A percentile compares a stretch with the other conserved stretches of the same genome.
Evolutionary conservation across 2,888 invertebrate genomes (phyloP).

Genomic region (Epiblema foenella): DNA sequence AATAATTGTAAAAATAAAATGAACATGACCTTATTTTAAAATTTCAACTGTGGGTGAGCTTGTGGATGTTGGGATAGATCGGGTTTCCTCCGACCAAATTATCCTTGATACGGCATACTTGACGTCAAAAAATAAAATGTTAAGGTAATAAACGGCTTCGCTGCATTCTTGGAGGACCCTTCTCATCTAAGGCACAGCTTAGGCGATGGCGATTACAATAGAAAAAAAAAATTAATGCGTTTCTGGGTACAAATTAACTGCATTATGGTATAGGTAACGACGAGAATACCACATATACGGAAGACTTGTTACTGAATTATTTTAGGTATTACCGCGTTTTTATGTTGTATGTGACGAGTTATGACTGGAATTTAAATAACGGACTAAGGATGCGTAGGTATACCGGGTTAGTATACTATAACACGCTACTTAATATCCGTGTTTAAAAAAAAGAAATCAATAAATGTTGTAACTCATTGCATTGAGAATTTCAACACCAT

Average conservation of each 20-base stretch:
- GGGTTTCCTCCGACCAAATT: background rate
- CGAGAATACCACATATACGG: background rate
- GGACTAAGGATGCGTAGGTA: too few species aligned
- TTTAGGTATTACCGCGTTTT: background rate
- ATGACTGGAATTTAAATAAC: too few species aligned
- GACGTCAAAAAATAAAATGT: conserved; percentile 8
- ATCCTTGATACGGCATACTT: background rate
- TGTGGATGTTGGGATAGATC: background rate
- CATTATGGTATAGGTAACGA: background rate
- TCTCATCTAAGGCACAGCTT: conserved; percentile 5
- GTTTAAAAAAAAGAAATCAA: background rate
- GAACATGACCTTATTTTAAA: background rate
- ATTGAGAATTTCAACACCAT: too few species aligned
- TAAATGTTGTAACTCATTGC: background rate
- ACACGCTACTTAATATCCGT: background rate
- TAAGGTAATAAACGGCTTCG: conserved; percentile 21
- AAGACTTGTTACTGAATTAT: background rate
- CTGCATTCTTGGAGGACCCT: conserved; percentile 28
- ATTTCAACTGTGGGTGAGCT: background rate
- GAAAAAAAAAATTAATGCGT: conserved; percentile 15
- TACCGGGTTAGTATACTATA: background rate
- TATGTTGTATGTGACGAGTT: background rate
- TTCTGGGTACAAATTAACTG: conserved; percentile 19
- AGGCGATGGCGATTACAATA: conserved; percentile 14
- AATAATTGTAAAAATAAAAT: background rate